Evolutionary conservation across 2,797 vertebrate species (phyloP), one percentile per base, ranked within the genome.

Genomic region (Hozukius guyotensis): DNA sequence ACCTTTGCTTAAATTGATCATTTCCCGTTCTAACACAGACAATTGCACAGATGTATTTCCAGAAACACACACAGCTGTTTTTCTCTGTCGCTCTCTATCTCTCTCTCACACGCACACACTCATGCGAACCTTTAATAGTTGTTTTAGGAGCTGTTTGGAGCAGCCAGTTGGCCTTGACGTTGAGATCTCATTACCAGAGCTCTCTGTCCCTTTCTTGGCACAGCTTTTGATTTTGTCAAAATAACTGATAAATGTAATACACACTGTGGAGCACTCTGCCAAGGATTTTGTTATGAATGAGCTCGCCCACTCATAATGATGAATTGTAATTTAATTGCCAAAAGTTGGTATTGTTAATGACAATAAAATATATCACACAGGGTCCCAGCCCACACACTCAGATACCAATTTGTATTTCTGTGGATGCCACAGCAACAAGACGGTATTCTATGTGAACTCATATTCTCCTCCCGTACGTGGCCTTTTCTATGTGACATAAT

Each of bases 1-100:
- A 82, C 77, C 76, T 75, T 85, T 84, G 62, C 75, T 81, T 82
- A 84, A 84, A 89, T 77, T 87, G 81, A 84, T 88, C 10, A 87
- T 84, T 88, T 86, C 34, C 42, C 14, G 12, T 75, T 85, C 57
- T 62, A 76, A 64, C 76, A 65, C 57, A 79, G 78, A 78, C 82
- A 88, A 62, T 75, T 74, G 65, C 66, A 70, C 42, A 63, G 31
- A 77, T 62, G 20, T 66, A 62, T 85, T 80, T 74, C 46, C 69
- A 71, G 20, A 75, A 72, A 84, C 20, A 77, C 36, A 53, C 60
- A 52, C 52, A 81, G 13, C 29, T 78, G 62, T 61, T 75, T 75
- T 64, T 59, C 25, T 67, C 13, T 70, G 20, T 52, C 6, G 2
- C 25, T 64, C 6, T 68, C 60, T 24, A 4, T 64, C 73, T 56